Percentiles rank a stretch among this genome's conserved stretches.
phyloP scores from a whole-genome alignment of 2,888 invertebrate genomes.

The Eumerus sabulonum region DNA sequence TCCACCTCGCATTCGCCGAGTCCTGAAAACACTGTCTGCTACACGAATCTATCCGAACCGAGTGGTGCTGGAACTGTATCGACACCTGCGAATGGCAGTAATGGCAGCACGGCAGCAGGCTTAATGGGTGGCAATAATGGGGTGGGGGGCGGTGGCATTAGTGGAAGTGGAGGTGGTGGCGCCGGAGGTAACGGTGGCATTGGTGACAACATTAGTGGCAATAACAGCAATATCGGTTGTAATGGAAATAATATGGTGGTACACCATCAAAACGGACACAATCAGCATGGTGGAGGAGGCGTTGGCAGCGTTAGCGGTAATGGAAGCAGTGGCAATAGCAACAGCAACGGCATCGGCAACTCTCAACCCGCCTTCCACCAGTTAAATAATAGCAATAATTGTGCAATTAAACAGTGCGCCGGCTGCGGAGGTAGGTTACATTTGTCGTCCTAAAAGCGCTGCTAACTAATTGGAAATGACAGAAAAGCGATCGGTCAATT shows the following conservation, averaged over 20 bases:
- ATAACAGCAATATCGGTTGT: constrained; percentile 53
- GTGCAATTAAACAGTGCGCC: constrained; percentile 87
- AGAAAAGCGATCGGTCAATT: constrained; percentile 36
- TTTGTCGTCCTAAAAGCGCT: background rate
- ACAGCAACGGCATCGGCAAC: constrained; percentile 36
- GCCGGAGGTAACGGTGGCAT: constrained; percentile 37
- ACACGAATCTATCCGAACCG: constrained; percentile 79
- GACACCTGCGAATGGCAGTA: constrained; percentile 30
- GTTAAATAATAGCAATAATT: constrained; percentile 71
- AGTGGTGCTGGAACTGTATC: constrained; percentile 44
- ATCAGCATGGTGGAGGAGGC: constrained; percentile 30
- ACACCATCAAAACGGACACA: constrained; percentile 68
- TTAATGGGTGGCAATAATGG: constrained; percentile 28
- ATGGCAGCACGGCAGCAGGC: constrained; percentile 9
- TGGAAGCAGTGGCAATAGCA: constrained; percentile 16
- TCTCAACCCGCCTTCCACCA: constrained; percentile 71
- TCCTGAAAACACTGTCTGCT: constrained; percentile 84
- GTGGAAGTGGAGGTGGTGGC: constrained; percentile 28
- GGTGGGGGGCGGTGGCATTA: constrained; percentile 25
- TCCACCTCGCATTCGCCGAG: constrained; percentile 87
- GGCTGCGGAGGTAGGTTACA: constrained; percentile 86
- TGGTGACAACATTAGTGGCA: constrained; percentile 49
- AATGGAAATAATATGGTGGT: constrained; percentile 69
- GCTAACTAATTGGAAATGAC: constrained; percentile 41
- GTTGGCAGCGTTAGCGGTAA: constrained; percentile 6